Base-by-base conservation (phyloP, 2,113 vertebrate species). In the Amazona guildingii region DNA sequence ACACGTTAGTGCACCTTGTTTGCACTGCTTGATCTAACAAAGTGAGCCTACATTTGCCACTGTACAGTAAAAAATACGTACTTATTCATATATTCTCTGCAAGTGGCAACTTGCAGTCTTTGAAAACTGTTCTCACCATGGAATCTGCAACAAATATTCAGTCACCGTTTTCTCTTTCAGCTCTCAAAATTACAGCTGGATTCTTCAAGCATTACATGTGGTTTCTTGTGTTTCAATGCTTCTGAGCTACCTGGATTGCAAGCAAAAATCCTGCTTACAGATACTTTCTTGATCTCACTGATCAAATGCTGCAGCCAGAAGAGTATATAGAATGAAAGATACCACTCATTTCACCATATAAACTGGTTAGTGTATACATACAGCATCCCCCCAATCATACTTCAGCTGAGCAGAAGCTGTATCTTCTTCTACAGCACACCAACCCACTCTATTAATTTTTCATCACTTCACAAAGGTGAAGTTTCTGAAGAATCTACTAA, bases 161-260 rank as follows among this genome's bases (percentile, higher is more conserved):
- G 78, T 41, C 78, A 33, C 48, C 10, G 25, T 57, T 83, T 89
- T 77, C 79, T 86, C 86, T 66, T 82, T 84, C 88, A 88, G 70
- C 35, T 94, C 82, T 64, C 74, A 95, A 68, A 75, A 84, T 78
- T 96, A 92, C 85, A 81, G 84, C 86, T 92, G 92, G 76, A 88
- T 93, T 73, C 68, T 92, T 75, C 82, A 80, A 94, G 94, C 73
- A 83, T 63, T 95, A 83, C 15, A 10, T 28, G 64, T 15, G 74
- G 69, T 48, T 86, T 61, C 90, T 96, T 94, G 90, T 41, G 14
- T 97, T 95, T 96, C 76, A 95, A 73, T 96, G 81, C 93, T 89
- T 90, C 90, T 78, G 70, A 96, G 82, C 91, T 87, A 77, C 88
- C 95, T 76, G 86, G 86, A 96, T 76, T 51, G 94, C 91, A 96